A percentile compares a stretch with the other conserved stretches of the same genome.
phyloP scores from a whole-genome alignment of 2,888 invertebrate species.

The Asteroscopus sphinx region DNA sequence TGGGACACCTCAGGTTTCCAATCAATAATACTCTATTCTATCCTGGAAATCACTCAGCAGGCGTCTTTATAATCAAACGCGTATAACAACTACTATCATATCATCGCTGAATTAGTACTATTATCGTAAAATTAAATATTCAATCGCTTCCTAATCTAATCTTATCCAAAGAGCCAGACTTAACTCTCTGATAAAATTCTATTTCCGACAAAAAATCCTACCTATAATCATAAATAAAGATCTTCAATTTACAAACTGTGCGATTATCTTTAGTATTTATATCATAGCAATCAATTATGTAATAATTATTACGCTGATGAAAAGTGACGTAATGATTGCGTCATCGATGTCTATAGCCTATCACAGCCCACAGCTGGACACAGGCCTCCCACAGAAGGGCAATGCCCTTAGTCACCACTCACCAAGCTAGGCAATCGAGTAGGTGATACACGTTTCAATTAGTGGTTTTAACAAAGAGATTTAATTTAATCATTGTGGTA shows the following conservation, averaged over 20 bases:
- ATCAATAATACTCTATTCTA: too few relatives aligned
- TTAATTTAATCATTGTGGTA: too few relatives aligned
- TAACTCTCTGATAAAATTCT: background rate
- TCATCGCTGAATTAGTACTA: constrained; percentile 1
- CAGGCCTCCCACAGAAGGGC: background rate
- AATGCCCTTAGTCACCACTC: too few relatives aligned
- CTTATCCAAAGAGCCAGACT: constrained; percentile 1
- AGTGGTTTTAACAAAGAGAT: too few relatives aligned
- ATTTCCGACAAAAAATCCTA: constrained; percentile 21
- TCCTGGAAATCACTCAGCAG: too few relatives aligned
- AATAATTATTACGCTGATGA: background rate
- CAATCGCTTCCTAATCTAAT: constrained; percentile 14
- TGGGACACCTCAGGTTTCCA: too few relatives aligned
- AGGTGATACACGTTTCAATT: background rate
- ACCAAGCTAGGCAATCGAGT: background rate
- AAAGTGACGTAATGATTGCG: background rate
- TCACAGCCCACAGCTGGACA: background rate
- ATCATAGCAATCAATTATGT: constrained; percentile 7
- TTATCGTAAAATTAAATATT: constrained; percentile 2
- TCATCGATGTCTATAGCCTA: background rate
- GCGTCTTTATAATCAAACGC: constrained; percentile 2
- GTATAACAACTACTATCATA: constrained; percentile 1
- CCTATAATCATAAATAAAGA: background rate
- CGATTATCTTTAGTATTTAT: background rate
- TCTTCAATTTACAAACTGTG: constrained; percentile 4